These are phyloP conservation scores for Diabrotica balteata DNA, from an alignment of 2,888 invertebrate genomes.

Conservation along the genomic window DNA sequence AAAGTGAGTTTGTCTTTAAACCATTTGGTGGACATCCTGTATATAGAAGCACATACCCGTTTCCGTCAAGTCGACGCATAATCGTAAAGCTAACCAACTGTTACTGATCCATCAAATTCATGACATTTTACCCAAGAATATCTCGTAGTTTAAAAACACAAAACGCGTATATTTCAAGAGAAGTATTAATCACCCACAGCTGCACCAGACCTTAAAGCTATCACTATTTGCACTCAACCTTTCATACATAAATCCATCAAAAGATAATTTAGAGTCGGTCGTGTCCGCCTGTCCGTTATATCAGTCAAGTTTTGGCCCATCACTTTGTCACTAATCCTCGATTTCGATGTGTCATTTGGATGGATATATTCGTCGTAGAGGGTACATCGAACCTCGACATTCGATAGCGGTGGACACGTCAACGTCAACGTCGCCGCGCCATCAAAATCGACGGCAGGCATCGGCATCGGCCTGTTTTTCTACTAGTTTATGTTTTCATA, in stretches of 20 bases:
- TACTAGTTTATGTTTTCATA: no score
- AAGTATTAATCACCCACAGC: conserved; percentile 39
- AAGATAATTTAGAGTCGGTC: conserved; percentile 41
- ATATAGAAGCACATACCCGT: conserved; percentile 1
- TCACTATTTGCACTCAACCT: conserved; percentile 45
- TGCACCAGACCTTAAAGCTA: conserved; percentile 40
- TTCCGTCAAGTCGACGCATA: not conserved
- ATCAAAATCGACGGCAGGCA: conserved; percentile 6
- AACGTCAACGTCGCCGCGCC: conserved; percentile 24
- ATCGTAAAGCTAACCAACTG: conserved; percentile 29
- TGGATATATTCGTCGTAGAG: conserved; percentile 25
- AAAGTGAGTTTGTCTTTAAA: not conserved
- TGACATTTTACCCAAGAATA: conserved; percentile 27
- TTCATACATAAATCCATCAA: conserved; percentile 44
- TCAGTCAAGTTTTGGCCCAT: conserved; percentile 41
- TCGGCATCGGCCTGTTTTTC: not conserved
- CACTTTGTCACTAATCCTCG: conserved; percentile 42
- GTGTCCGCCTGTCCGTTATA: conserved; percentile 40
- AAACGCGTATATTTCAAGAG: conserved; percentile 31
- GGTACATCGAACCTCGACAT: conserved; percentile 29
- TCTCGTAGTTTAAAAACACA: conserved; percentile 28
- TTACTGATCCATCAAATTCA: conserved; percentile 33
- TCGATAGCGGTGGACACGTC: not conserved
- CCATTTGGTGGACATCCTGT: not conserved
- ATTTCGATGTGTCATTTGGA: conserved; percentile 34